A percentile compares a stretch with the other conserved stretches of the same genome.
phyloP scores from a whole-genome alignment of 2,797 vertebrate species.

The Microchirus variegatus region DNA sequence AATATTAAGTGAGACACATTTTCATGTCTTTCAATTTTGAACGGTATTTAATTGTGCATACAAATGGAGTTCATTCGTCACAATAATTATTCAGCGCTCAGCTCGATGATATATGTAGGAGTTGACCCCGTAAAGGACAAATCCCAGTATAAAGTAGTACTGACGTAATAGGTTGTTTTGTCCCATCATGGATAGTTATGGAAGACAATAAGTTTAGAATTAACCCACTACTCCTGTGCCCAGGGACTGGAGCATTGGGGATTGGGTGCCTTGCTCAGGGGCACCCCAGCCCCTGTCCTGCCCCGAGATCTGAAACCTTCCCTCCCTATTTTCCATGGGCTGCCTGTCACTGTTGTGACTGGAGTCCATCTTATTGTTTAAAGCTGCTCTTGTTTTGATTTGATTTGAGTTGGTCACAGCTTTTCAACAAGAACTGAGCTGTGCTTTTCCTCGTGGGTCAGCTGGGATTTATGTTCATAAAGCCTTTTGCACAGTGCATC shows the following conservation, averaged over 20 bases:
- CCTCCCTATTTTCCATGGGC: too few species aligned
- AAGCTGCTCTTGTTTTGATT: conserved; percentile 31
- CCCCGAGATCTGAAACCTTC: too few species aligned
- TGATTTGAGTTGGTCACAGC: conserved; percentile 18
- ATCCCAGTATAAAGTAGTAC: too few species aligned
- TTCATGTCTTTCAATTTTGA: conserved; percentile 31
- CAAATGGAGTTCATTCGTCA: conserved; percentile 48
- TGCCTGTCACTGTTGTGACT: conserved; percentile 45
- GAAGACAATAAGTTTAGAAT: too few species aligned
- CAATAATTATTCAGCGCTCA: conserved; percentile 17
- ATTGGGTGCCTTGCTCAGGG: too few species aligned
- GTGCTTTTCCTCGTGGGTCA: conserved; percentile 24
- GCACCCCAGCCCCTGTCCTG: too few species aligned
- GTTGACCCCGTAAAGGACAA: too few species aligned
- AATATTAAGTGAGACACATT: conserved; percentile 41
- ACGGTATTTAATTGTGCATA: conserved; percentile 41
- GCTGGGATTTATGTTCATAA: conserved; percentile 7
- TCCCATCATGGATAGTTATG: too few species aligned
- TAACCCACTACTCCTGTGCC: too few species aligned
- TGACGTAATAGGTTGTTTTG: too few species aligned
- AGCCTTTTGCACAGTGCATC: conserved; percentile 41
- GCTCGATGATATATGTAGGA: too few species aligned
- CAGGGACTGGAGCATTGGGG: too few species aligned
- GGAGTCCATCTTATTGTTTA: conserved; percentile 49
- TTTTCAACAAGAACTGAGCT: conserved; percentile 20